Evolutionary conservation across 2,888 invertebrate species (phyloP).

Genomic region (Acheta domesticus): DNA sequence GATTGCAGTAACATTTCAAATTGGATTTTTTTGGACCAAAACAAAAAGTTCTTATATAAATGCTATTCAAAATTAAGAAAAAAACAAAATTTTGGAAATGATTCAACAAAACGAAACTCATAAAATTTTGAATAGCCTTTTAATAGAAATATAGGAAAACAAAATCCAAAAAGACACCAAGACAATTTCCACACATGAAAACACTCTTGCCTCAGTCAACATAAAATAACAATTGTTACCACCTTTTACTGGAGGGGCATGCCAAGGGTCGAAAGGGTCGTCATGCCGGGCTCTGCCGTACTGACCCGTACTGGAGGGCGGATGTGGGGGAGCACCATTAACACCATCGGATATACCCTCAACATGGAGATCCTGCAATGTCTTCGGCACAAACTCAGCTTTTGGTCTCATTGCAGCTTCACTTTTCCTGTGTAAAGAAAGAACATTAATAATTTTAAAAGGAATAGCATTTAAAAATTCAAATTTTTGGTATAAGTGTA

Average conservation of each 20-base stretch:
- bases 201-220: background rate
- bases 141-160: background rate
- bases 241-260: constrained; percentile 29
- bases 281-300: constrained; percentile 36
- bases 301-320: constrained; percentile 43
- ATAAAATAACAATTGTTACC: constrained; percentile 5
- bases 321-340: constrained; percentile 61
- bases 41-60: too few species aligned
- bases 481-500: background rate
- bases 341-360: constrained; percentile 63
- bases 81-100: background rate
- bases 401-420: constrained; percentile 87
- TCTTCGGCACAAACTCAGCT: constrained; percentile 87
- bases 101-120: background rate
- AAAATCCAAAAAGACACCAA: background rate
- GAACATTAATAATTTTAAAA: constrained; percentile 23
- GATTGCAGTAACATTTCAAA: too few species aligned
- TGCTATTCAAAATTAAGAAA: too few species aligned
- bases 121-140: background rate
- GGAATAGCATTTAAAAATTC: background rate
- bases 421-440: constrained; percentile 62
- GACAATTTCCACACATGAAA: background rate
- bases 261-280: constrained; percentile 37
- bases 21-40: too few species aligned
- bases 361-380: constrained; percentile 80